These are phyloP conservation scores for Agonopterix heracliana DNA, from an alignment of 2,888 invertebrate species.

Conservation along the genomic window DNA sequence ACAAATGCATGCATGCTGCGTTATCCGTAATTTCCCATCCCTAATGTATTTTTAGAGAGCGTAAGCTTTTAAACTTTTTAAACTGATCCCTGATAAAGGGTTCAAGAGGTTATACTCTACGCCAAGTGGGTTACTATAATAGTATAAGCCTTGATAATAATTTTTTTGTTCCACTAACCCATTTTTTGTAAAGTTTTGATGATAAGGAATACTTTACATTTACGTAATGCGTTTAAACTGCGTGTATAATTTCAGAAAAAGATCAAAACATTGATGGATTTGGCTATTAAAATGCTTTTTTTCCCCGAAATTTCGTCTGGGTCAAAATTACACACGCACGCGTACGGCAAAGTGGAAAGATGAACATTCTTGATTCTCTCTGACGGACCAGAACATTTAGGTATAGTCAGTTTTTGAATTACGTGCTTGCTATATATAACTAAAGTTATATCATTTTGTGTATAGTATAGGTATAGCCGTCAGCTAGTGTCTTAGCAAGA, in stretches of 20 bases:
- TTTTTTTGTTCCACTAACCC: constrained; percentile 65
- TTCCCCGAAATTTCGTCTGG: constrained; percentile 6
- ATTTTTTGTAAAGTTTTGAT: constrained; percentile 24
- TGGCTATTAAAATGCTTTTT: no score
- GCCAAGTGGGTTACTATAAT: constrained; percentile 58
- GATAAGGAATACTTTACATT: constrained; percentile 12
- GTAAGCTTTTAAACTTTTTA: background rate
- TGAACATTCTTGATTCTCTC: background rate
- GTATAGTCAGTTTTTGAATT: no score
- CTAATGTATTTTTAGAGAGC: constrained; percentile 5
- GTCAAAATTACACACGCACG: constrained; percentile 21
- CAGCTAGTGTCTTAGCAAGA: no score
- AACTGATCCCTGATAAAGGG: constrained; percentile 39
- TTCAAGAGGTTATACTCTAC: constrained; percentile 53
- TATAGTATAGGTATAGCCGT: no score
- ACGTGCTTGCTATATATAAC: no score
- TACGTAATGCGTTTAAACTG: constrained; percentile 1
- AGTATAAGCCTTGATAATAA: constrained; percentile 41
- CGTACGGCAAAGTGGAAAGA: constrained; percentile 1
- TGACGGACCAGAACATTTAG: no score
- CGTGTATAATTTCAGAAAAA: constrained; percentile 9
- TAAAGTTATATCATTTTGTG: no score
- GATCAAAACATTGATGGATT: no score
- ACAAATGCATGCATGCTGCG: no score
- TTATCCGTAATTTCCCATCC: background rate